phyloP scores from a whole-genome alignment of 2,888 invertebrate genomes.

The Cosmorhoe ocellata region DNA sequence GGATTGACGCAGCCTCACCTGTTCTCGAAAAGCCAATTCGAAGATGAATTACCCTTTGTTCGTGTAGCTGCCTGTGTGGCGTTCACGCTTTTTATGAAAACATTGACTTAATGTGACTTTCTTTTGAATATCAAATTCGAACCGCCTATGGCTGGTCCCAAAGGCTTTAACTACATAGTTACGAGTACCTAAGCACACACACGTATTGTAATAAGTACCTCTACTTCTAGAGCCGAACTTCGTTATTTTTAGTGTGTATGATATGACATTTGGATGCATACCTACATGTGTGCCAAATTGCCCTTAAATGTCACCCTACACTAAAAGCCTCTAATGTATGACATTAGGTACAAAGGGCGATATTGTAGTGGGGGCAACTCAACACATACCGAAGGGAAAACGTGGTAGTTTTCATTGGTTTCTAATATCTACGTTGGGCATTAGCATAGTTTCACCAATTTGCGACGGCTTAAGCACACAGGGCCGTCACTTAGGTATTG shows the following conservation, averaged over 20 bases:
- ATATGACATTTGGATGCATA: too few relatives aligned
- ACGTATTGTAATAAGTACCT: too few relatives aligned
- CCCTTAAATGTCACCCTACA: too few relatives aligned
- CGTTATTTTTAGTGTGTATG: too few relatives aligned
- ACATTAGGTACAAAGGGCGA: too few relatives aligned
- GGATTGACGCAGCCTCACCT: conserved; percentile 67
- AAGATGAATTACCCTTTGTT: conserved; percentile 76
- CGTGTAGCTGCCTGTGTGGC: conserved; percentile 54
- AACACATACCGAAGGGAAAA: conserved; percentile 5
- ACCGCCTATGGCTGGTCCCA: not conserved
- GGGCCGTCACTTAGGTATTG: conserved; percentile 44
- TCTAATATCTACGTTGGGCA: conserved; percentile 36
- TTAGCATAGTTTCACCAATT: conserved; percentile 70
- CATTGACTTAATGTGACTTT: conserved; percentile 54
- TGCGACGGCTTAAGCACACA: conserved; percentile 54
- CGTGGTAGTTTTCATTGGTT: conserved; percentile 43
- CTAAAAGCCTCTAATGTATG: too few relatives aligned
- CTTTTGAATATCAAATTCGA: conserved; percentile 37
- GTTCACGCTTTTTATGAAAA: conserved; percentile 59
- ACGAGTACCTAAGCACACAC: too few relatives aligned
- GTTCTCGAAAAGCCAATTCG: conserved; percentile 68
- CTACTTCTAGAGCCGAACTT: too few relatives aligned
- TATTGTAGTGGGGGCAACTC: too few relatives aligned
- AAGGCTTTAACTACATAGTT: too few relatives aligned
- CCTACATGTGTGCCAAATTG: too few relatives aligned